Evolutionary conservation across 2,888 invertebrate species (phyloP).

Genomic region (Calliscelio sp.): DNA sequence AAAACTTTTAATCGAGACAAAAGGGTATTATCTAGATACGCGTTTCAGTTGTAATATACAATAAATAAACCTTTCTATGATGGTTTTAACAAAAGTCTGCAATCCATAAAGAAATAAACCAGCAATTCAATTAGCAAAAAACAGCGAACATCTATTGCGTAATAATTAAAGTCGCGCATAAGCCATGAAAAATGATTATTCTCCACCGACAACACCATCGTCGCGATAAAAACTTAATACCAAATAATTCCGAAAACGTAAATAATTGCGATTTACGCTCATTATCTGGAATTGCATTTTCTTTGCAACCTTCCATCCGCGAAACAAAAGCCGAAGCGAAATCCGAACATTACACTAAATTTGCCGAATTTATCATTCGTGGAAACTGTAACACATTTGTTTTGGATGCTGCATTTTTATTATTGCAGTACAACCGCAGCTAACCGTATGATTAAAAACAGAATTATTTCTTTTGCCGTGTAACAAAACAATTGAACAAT

Average conservation of each 20-base stretch:
- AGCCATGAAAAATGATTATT: too few species aligned
- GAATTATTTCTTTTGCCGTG: constrained; percentile 16
- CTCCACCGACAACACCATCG: too few species aligned
- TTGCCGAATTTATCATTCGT: background rate
- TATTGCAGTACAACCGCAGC: constrained; percentile 3
- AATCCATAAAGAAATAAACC: too few species aligned
- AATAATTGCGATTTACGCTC: background rate
- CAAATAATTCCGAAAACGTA: background rate
- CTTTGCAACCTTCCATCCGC: background rate
- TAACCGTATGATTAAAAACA: constrained; percentile 15
- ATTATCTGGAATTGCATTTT: constrained; percentile 12
- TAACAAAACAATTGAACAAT: constrained; percentile 12
- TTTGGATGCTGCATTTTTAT: constrained; percentile 3
- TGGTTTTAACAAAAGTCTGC: too few species aligned
- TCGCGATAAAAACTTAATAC: too few species aligned
- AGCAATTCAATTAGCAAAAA: too few species aligned
- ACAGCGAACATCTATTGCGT: too few species aligned
- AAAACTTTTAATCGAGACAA: too few species aligned
- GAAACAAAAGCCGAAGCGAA: background rate
- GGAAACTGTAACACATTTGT: background rate
- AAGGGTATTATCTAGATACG: too few species aligned
- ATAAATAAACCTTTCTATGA: too few species aligned
- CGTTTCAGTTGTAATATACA: too few species aligned
- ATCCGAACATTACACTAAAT: constrained; percentile 19
- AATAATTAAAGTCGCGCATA: too few species aligned